Evolutionary conservation across 2,797 vertebrate species (phyloP), one percentile per base, ranked within the genome.

Genomic region (Enteromius viviparus): DNA sequence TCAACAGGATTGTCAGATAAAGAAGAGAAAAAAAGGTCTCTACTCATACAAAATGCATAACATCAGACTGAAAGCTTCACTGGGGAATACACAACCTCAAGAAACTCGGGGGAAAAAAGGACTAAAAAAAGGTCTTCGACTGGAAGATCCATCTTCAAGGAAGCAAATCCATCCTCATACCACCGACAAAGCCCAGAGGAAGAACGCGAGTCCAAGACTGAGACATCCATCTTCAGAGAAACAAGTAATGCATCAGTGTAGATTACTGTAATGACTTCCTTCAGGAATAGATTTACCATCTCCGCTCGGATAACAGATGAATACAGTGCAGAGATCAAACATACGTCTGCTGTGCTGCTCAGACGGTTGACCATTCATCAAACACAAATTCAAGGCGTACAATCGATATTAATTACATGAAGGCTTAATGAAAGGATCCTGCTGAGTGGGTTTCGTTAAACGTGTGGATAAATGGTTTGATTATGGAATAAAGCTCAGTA

Each of bases 81-180:
- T 51, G 47, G 71, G 47, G 45, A 32, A 72, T 32, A 32, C 26
- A 53, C 17, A 10, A 53, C 47, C 71, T 21, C 17, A 34, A 9
- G 23, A 71, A 71, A 45, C 69, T 5, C 1, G 0, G 42, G 37
- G 37, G 26, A 45, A 72, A 47, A 49, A 49, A 72, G 15, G 45
- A 32, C 15, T 1, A 19, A 21, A 12, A 34, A 26, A 60, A 60
- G 11, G 71, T 12, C 17, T 21, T 53, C 0, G 9, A 7, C 71
- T 74, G 26, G 17, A 34, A 34, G 71, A 74, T 34, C 47, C 71
- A 74, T 74, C 70, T 74, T 74, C 17, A 21, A 74, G 70, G 70
- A 71, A 49, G 42, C 69, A 69, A 42, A 45, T 69, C 23, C 11
- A 3, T 26, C 58, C 58, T 60, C n/a, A 65, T 8, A 42, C 42